These are phyloP conservation scores for Pogonophryne albipinna DNA, from an alignment of 2,797 vertebrate genomes.

Conservation along the genomic window DNA sequence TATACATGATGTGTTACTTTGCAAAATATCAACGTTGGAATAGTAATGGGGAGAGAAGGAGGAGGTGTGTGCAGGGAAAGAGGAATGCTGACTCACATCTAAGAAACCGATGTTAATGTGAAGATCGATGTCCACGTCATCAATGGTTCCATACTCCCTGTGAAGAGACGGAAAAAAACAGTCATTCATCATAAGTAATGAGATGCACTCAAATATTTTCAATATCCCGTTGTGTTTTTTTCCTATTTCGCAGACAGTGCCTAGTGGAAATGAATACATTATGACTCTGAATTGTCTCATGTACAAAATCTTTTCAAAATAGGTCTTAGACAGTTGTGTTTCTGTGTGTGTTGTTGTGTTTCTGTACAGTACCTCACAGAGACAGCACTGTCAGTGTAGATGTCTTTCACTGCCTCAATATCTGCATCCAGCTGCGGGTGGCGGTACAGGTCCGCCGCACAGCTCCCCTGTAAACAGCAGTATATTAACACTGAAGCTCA, in stretches of 20 bases:
- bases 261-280: conserved; percentile 7
- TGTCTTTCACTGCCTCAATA: conserved; percentile 98
- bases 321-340: neutral
- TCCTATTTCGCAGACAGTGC: neutral
- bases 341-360: conserved; percentile 11
- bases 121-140: conserved; percentile 98
- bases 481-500: conserved; percentile 38
- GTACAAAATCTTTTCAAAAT: neutral
- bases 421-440: conserved; percentile 98
- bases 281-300: neutral
- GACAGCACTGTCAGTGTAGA: conserved; percentile 97
- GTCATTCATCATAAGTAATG: conserved; percentile 21
- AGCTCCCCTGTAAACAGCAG: conserved; percentile 89
- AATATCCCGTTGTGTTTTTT: neutral
- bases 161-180: conserved; percentile 46
- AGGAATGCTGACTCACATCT: conserved; percentile 90
- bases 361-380: conserved; percentile 89
- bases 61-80: conserved; percentile 29
- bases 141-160: conserved; percentile 98
- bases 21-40: conserved; percentile 72
- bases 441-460: conserved; percentile 96
- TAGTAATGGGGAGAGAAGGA: conserved; percentile 56
- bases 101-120: conserved; percentile 98
- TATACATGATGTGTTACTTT: conserved; percentile 67
- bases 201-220: conserved; percentile 14